Evolutionary conservation across 2,797 vertebrate genomes (phyloP), one percentile per base, ranked within the genome.

Genomic region (Pteropus rufus): DNA sequence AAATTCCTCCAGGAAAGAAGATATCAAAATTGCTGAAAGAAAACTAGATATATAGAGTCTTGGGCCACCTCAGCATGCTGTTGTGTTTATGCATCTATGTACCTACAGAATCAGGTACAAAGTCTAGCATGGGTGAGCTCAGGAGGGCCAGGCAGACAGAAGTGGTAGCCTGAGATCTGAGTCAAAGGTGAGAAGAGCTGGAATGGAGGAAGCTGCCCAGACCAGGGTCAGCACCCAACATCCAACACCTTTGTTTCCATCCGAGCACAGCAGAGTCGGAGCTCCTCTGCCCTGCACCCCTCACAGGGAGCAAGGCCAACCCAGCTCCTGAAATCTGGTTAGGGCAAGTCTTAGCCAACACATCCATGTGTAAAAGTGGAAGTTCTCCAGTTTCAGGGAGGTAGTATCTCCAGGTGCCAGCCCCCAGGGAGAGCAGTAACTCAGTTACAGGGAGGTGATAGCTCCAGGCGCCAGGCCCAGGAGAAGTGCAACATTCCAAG

Each of bases 1-100:
- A 88, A 81, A 16, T 34, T 95, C 64, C 65, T 94, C 54, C 92
- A 85, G 23, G 60, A 96, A n/a, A 86, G n/a, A 95, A 70, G 24
- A 92, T 77, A 52, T 26, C 72, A 87, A 80, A 93, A 84, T 91
- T 26, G 75, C 29, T 77, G 29, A 73, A 77, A 65, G 81, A 94
- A 95, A 94, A 72, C 14, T 9, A 69, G 76, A 82, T 76, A 10
- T 70, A 12, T 67, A 36, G 7, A 72, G 31, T 46, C 31, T 72
- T 80, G 41, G 10, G 4, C 2, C 14, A 39, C 23, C 7, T 52
- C 60, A 62, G 14, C 54, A 67, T 4, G 24, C 46, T 91, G 9
- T 6, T 75, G 46, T 82, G 54, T 31, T 76, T 73, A 75, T 7
- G 8, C 34, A 79, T 60, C 49, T 34, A 14, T 70, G 44, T 15